A percentile compares a stretch with the other conserved stretches of the same genome.
These are phyloP conservation scores for Cheilosia grossa DNA, from an alignment of 2,888 invertebrate species.

Conservation along the genomic window DNA sequence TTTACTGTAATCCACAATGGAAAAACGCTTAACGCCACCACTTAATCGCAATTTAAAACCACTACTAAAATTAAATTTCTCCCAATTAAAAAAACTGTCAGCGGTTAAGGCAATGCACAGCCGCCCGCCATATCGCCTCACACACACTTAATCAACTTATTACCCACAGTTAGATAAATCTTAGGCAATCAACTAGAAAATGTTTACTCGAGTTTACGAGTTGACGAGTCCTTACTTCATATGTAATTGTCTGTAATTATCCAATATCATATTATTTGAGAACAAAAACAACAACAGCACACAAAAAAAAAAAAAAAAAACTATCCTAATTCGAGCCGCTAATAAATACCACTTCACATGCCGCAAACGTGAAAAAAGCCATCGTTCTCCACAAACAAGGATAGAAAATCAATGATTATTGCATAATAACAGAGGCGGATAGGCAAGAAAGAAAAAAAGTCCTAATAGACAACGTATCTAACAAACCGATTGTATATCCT, in stretches of 20 bases:
- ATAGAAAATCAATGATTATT: slow-evolving; percentile 74
- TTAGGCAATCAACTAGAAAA: slow-evolving; percentile 51
- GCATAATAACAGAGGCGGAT: slow-evolving; percentile 67
- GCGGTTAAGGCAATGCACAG: slow-evolving; percentile 17
- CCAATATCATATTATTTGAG: slow-evolving; percentile 71
- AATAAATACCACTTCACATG: slow-evolving; percentile 48
- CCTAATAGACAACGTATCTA: slow-evolving; percentile 50
- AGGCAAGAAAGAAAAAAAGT: slow-evolving; percentile 1
- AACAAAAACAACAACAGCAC: too few relatives aligned
- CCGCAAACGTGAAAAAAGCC: slow-evolving; percentile 61
- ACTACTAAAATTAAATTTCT: background rate
- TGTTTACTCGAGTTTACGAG: slow-evolving; percentile 8
- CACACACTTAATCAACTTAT: slow-evolving; percentile 29
- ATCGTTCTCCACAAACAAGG: slow-evolving; percentile 42
- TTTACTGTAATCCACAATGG: too few relatives aligned
- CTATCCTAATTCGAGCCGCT: slow-evolving; percentile 53
- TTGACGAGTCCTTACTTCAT: slow-evolving; percentile 60
- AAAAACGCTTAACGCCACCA: background rate
- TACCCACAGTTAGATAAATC: slow-evolving; percentile 60
- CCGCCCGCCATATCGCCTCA: slow-evolving; percentile 6
- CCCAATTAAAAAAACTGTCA: slow-evolving; percentile 15
- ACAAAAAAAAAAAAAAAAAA: background rate
- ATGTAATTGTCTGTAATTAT: slow-evolving; percentile 64
- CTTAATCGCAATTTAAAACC: background rate
- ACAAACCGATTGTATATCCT: slow-evolving; percentile 42